Evolutionary conservation across 2,888 invertebrate genomes (phyloP), one percentile per base, ranked within the genome.

Genomic region (Platerodrilus igneus): DNA sequence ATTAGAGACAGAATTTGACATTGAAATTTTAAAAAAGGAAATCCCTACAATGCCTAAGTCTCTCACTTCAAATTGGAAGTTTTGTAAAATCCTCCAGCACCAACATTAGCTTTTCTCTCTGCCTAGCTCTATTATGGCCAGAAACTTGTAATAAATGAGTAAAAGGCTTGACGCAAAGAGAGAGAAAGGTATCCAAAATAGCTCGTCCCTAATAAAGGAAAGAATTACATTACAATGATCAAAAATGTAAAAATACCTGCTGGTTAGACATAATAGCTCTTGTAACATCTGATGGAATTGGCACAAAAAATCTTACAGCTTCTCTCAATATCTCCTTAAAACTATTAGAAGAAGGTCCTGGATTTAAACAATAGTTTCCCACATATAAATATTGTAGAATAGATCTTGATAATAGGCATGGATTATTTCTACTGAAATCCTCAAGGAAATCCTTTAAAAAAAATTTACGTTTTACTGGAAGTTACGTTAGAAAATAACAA

Each of bases 371-470:
- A 27, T 63, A 53, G 49, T 67, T 62, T 36, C 74, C 75, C 41
- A 85, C 73, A 64, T 90, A 91, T 17, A 91, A 71, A 44, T 87
- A 74, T 64, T 92, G 94, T 3, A 95, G 71, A 21, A 93, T 81
- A 27, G 94, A 93, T 36, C 96, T 79, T 1, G 94, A 93, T 5
- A 96, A 75, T 41, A 95, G 89, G 67, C 95, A 95, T 2, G 94
- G 91, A 1, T 80, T 79, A 44, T 79, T 78, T 57, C 83, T 81
- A 59, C 94, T 94, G 68, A 94, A 94, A 58, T 93, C 90, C 66
- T 88, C 82, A 68, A 95, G 92, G 68, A 93, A 91, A 62, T 95
- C n/a, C n/a, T n/a, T n/a, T n/a, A n/a, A n/a, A n/a, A n/a, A n/a
- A n/a, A n/a, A n/a, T n/a, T n/a, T n/a, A n/a, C n/a, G n/a, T n/a